phyloP scores from a whole-genome alignment of 2,113 vertebrate genomes.

The Esox niger region DNA sequence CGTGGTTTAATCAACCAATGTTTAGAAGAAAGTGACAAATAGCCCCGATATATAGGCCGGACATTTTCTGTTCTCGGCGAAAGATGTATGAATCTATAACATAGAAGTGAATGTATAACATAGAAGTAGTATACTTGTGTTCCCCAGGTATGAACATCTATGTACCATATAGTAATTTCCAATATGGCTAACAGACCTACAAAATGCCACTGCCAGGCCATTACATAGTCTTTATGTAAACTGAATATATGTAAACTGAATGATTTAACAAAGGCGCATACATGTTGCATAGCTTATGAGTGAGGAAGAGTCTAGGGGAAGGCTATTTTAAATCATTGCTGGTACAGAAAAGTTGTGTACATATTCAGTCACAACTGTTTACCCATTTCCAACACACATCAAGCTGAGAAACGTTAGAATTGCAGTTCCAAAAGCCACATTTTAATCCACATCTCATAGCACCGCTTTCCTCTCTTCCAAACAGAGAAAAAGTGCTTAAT shows the following conservation, averaged over 20 bases:
- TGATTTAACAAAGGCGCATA: slow-evolving; percentile 10
- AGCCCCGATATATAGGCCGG: no score
- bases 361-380: slow-evolving; percentile 12
- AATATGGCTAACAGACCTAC: not conserved
- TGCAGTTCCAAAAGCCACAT: not conserved
- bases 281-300: slow-evolving; percentile 29
- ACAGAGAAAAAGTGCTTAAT: no score
- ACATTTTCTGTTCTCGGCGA: no score
- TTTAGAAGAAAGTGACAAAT: not conserved
- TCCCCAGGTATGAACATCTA: not conserved
- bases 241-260: slow-evolving; percentile 10
- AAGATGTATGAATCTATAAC: no score
- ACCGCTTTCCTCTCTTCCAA: not conserved
- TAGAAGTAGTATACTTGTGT: not conserved
- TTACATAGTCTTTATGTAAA: slow-evolving; percentile 45
- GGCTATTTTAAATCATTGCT: slow-evolving; percentile 19
- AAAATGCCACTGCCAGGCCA: slow-evolving; percentile 17
- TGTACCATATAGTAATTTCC: not conserved
- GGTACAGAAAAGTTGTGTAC: not conserved
- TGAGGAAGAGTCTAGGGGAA: slow-evolving; percentile 8
- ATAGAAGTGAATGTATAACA: no score
- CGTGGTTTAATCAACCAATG: not conserved
- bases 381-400: slow-evolving; percentile 4
- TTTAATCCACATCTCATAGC: slow-evolving; percentile 13
- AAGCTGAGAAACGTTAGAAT: slow-evolving; percentile 7